Percentiles rank a stretch among this genome's conserved stretches.
Conservation (phyloP, 2,888 invertebrate genomes). For the Nephrotoma appendiculata region DNA sequence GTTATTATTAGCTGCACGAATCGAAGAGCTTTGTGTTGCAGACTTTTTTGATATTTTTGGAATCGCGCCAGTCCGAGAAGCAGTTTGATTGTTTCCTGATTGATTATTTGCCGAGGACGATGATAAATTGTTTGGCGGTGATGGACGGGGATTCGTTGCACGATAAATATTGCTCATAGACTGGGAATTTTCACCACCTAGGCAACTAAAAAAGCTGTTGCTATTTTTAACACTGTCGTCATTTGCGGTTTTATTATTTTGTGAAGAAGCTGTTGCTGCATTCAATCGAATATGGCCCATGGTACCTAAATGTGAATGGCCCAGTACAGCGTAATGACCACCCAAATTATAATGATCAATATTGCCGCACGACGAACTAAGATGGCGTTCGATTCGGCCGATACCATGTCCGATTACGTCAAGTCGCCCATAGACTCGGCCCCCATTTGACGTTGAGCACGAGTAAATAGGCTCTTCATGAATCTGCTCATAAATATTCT, state of each 20-base stretch:
- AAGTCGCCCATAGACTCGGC: slow-evolving; percentile 36
- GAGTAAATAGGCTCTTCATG: slow-evolving; percentile 34
- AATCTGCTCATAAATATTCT: slow-evolving; percentile 40
- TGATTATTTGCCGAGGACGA: neutral
- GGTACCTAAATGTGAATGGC: slow-evolving; percentile 32
- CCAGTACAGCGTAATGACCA: slow-evolving; percentile 32
- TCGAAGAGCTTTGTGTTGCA: neutral
- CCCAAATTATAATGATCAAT: slow-evolving; percentile 36
- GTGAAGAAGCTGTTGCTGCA: slow-evolving; percentile 14
- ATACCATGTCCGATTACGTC: slow-evolving; percentile 40
- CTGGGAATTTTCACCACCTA: slow-evolving; percentile 32
- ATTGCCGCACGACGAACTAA: slow-evolving; percentile 52
- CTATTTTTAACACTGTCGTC: slow-evolving; percentile 22
- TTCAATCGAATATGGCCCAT: slow-evolving; percentile 32
- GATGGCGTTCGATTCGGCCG: slow-evolving; percentile 42
- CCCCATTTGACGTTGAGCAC: slow-evolving; percentile 18
- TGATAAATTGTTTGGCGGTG: neutral
- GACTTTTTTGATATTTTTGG: slow-evolving; percentile 9
- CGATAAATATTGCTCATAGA: slow-evolving; percentile 33
- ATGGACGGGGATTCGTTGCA: slow-evolving; percentile 13
- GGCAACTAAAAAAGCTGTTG: slow-evolving; percentile 30
- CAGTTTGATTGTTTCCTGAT: too few relatives aligned
- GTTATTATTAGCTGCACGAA: slow-evolving; percentile 7
- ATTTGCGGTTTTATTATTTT: neutral
- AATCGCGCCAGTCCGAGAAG: slow-evolving; percentile 13